Base-by-base conservation (phyloP, 2,113 vertebrate genomes). In the Echinops telfairi region DNA sequence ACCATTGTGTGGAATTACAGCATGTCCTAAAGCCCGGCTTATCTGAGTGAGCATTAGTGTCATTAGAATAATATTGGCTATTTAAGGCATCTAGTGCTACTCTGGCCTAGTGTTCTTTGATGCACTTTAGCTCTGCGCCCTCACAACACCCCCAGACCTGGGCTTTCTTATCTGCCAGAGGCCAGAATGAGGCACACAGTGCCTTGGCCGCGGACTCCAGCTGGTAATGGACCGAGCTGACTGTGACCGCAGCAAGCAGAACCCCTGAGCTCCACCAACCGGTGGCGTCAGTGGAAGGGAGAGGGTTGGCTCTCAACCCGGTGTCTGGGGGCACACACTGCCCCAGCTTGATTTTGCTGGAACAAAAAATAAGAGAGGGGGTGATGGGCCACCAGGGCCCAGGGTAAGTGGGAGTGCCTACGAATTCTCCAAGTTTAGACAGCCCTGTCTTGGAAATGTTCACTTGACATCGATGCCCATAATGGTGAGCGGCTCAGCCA, bases 191-290 rank as follows among this genome's bases (percentile, higher is more conserved):
- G 8, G 40, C 66, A 6, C 33, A 43, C 62, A 76, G 31, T 1
- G 1, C 12, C 2, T 40, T 1, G 0, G 11, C n/a, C n/a, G 7
- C 23, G n/a, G 6, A 29, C 80, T 17, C 14, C 78, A 31, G 53
- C 8, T 25, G 33, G 17, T 7, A 1, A 10, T 14, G 8, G 17
- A 5, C 14, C 12, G 31, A 23, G 3, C 12, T 0, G 22, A 60
- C 17, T 0, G 0, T 40, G 40, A 40, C 40, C 40, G 40, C 3
- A 3, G 23, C 6, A n/a, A 17, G 10, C 25, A 25, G 36, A 36
- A 36, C 17, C 10, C 25, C 25, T 25, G 11, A 11, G 0, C 43
- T 2, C 23, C 0, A 4, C 1, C 1, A 4, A 15, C 53, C 8
- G 22, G 10, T 2, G 38, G 53, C 16, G 14, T 17, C 17, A 57